These are phyloP conservation scores for Tautogolabrus adspersus DNA, from an alignment of 2,113 vertebrate genomes.

Conservation along the genomic window DNA sequence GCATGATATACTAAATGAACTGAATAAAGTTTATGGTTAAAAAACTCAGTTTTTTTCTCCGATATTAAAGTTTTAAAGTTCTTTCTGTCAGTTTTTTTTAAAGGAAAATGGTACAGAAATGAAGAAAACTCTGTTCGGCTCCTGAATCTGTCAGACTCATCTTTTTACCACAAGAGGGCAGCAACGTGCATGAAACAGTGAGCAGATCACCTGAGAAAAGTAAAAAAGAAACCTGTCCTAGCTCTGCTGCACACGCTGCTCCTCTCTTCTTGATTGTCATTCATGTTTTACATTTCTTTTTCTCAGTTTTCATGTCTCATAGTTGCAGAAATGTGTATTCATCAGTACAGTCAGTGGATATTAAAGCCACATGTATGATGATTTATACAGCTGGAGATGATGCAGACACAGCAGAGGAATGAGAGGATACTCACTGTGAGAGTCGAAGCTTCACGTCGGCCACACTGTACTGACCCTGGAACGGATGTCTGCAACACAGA, in stretches of 20 bases:
- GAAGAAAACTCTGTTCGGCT: neutral
- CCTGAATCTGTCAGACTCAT: neutral
- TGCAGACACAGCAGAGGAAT: neutral
- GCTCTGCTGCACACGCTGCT: too few relatives aligned
- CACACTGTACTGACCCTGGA: constrained; percentile 97
- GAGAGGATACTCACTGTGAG: constrained; percentile 91
- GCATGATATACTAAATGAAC: too few relatives aligned
- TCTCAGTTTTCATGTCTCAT: neutral
- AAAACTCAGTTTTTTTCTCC: too few relatives aligned
- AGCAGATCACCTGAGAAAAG: too few relatives aligned
- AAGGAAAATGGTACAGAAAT: too few relatives aligned
- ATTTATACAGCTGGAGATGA: neutral
- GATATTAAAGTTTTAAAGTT: too few relatives aligned
- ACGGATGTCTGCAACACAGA: constrained; percentile 88
- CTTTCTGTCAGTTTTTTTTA: neutral
- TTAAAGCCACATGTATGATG: neutral
- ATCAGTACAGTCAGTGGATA: too few relatives aligned
- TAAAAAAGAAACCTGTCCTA: too few relatives aligned
- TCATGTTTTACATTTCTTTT: neutral
- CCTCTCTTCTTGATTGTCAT: neutral
- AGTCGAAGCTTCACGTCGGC: constrained; percentile 94
- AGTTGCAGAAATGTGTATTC: too few relatives aligned
- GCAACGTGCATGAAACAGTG: neutral
- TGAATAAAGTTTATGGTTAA: too few relatives aligned
- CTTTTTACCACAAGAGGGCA: constrained; percentile 48